phyloP scores from a whole-genome alignment of 37 sponge, comb jelly and placozoan species.

The Cliona cf. orientalis region DNA sequence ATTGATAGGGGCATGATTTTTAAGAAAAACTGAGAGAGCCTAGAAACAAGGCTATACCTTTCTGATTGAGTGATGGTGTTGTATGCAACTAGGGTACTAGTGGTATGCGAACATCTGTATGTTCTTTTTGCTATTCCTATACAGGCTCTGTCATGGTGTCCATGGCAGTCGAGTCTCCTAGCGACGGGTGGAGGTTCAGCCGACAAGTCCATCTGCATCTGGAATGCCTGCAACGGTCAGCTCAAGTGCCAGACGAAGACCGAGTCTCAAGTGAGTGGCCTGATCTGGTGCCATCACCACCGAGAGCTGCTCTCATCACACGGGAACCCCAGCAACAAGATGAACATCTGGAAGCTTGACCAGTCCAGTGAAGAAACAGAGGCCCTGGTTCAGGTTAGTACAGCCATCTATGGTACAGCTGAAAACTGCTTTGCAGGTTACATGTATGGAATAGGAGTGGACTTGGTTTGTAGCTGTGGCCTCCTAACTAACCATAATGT shows the following conservation, averaged over 20 bases:
- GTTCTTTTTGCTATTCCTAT: no score
- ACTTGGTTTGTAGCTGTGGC: no score
- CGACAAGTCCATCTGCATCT: conserved; percentile 78
- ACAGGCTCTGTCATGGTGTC: conserved; percentile 92
- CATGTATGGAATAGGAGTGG: no score
- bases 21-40: background rate
- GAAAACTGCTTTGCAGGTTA: no score
- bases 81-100: no score
- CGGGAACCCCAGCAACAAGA: conserved; percentile 79
- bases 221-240: conserved; percentile 82
- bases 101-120: background rate
- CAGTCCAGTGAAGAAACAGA: conserved; percentile 8
- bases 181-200: conserved; percentile 93
- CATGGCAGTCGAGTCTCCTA: conserved; percentile 77
- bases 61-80: no score
- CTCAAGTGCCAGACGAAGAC: conserved; percentile 46
- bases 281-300: conserved; percentile 81
- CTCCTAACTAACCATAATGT: no score
- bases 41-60: background rate
- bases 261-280: conserved; percentile 87
- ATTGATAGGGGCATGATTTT: background rate
- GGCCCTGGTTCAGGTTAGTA: no score
- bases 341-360: conserved; percentile 73
- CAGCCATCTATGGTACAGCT: no score
- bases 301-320: conserved; percentile 87